Conservation (phyloP, 1,140 invertebrate species). For the Drosophila triauraria region DNA sequence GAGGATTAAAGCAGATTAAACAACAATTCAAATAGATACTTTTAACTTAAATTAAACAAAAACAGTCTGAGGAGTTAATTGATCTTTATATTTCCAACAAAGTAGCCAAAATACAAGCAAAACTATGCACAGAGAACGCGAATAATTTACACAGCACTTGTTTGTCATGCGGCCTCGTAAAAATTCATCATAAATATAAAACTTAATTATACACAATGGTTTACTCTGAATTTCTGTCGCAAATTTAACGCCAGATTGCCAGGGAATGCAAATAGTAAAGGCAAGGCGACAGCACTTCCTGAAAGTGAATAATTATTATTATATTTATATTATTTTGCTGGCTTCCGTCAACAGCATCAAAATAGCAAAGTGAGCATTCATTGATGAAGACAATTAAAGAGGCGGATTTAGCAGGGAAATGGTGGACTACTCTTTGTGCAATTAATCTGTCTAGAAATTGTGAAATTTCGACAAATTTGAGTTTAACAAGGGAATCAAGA, state of each 20-base stretch:
- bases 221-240: slow-evolving; percentile 23
- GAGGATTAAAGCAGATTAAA: not conserved
- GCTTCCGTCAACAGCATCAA: slow-evolving; percentile 41
- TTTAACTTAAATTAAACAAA: not conserved
- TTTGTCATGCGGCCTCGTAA: slow-evolving; percentile 33
- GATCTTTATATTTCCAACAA: not conserved
- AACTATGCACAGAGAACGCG: not conserved
- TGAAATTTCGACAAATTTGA: slow-evolving; percentile 18
- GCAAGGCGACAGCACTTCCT: slow-evolving; percentile 28
- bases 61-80: not conserved
- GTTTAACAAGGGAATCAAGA: slow-evolving; percentile 9
- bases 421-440: not conserved
- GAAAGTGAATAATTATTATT: slow-evolving; percentile 46
- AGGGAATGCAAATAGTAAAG: slow-evolving; percentile 27
- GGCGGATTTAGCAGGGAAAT: slow-evolving; percentile 23
- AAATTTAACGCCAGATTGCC: slow-evolving; percentile 61
- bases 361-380: slow-evolving; percentile 34
- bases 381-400: slow-evolving; percentile 39
- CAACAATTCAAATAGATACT: not conserved
- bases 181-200: slow-evolving; percentile 28
- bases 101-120: not conserved
- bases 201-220: slow-evolving; percentile 13
- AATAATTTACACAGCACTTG: slow-evolving; percentile 51
- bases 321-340: slow-evolving; percentile 27
- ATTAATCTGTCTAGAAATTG: slow-evolving; percentile 26